Conservation (phyloP, 2,797 vertebrate species). For the Channa striata region DNA sequence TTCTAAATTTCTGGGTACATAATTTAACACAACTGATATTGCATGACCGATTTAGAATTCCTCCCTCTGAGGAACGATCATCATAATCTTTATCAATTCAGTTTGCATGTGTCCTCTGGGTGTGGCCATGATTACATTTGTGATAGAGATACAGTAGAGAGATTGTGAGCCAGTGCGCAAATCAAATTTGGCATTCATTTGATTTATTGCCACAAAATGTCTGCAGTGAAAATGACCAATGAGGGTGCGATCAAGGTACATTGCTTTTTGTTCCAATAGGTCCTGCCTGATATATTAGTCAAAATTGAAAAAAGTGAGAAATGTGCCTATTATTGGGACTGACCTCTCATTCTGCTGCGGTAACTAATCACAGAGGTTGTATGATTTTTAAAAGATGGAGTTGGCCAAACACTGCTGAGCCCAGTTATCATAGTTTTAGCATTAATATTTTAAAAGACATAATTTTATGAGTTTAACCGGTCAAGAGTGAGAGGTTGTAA, state of each 20-base stretch:
- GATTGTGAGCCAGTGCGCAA: not conserved
- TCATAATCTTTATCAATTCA: constrained; percentile 4
- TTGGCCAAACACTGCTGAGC: too few species aligned
- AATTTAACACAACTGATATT: not conserved
- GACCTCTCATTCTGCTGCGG: too few species aligned
- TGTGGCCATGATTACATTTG: constrained; percentile 1
- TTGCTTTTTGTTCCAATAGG: not conserved
- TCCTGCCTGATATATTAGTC: not conserved
- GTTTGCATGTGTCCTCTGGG: constrained; percentile 9
- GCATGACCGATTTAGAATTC: constrained; percentile 21
- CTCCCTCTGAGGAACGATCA: constrained; percentile 12
- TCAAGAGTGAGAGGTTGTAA: not conserved
- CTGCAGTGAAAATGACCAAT: not conserved
- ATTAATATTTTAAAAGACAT: too few species aligned
- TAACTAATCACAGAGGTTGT: too few species aligned
- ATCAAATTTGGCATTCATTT: not conserved
- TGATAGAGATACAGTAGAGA: not conserved
- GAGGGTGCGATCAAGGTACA: not conserved
- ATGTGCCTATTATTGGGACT: too few species aligned
- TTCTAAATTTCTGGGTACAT: not conserved
- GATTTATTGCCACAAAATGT: constrained; percentile 18
- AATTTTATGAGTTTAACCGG: too few species aligned
- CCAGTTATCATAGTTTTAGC: too few species aligned
- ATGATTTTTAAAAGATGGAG: too few species aligned
- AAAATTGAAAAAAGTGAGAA: too few species aligned